Base-by-base conservation (phyloP, 2,797 vertebrate species). In the Crypturellus tataupa region DNA sequence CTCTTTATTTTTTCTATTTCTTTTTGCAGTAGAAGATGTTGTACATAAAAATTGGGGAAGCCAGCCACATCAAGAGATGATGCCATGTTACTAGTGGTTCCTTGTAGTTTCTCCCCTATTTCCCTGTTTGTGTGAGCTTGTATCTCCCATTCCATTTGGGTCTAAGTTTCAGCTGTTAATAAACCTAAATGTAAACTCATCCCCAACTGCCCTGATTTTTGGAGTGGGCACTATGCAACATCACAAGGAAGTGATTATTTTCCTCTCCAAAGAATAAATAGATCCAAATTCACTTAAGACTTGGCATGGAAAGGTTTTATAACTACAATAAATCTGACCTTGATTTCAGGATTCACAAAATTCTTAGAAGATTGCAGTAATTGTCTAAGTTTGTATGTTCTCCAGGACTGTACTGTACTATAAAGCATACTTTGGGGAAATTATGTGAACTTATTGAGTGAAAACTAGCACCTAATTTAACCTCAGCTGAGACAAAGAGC, bases 211-310 rank as follows among this genome's bases (percentile, higher is more conserved):
- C 21, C 5, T 81, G 56, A 47, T 82, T 90, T 91, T 85, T 84
- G 51, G 44, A 87, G 67, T 70, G 47, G 14, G 3, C 49, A 10
- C 71, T 63, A 3, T 27, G 31, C 47, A 80, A 80, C 39, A 71
- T 80, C 70, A 51, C 64, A 56, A 35, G 49, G 37, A 83, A 81
- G 47, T 79, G 75, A 35, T 0, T 92, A 13, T 72, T 85, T 85
- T 73, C 37, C 8, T 94, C 63, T 94, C 46, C 31, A 56, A 79
- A 82, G 10, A 70, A 80, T 80, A 94, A 91, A 80, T 58, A 71
- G 24, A 82, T 46, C 5, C 20, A 77, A 75, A 90, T 84, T 93
- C 85, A 40, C 56, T 86, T 77, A 15, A 89, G 91, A 87, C 33
- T 80, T 89, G 62, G 44, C 46, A 46, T 63, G 76, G 71, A 58